phyloP scores from a whole-genome alignment of 2,797 vertebrate species.

The Sebastes taczanowskii region DNA sequence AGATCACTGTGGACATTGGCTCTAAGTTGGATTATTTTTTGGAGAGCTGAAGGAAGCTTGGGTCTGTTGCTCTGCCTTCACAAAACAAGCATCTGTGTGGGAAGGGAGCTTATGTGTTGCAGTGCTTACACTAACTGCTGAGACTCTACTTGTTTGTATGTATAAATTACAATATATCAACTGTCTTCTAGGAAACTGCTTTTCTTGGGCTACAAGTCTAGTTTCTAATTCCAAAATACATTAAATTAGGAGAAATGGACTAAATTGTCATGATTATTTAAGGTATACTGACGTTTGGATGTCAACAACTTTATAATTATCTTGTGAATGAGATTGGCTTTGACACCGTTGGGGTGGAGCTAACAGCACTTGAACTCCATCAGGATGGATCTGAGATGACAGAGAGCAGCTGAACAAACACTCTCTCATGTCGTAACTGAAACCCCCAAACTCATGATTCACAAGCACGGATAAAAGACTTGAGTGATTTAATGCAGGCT shows the following conservation, averaged over 20 bases:
- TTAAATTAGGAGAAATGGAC: not conserved
- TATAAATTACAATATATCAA: slow-evolving; percentile 13
- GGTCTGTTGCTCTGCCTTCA: slow-evolving; percentile 25
- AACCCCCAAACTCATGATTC: slow-evolving; percentile 37
- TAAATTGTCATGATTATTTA: not conserved
- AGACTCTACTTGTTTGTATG: slow-evolving; percentile 12
- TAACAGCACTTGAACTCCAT: slow-evolving; percentile 4
- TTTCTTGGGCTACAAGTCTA: not conserved
- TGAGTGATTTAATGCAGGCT: slow-evolving; percentile 19
- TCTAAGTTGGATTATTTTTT: slow-evolving; percentile 11
- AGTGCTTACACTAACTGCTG: slow-evolving; percentile 25
- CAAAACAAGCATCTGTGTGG: slow-evolving; percentile 51
- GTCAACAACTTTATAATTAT: not conserved
- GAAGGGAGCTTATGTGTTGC: slow-evolving; percentile 51
- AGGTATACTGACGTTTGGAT: not conserved
- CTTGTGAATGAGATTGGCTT: not conserved
- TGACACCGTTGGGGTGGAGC: not conserved
- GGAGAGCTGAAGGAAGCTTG: slow-evolving; percentile 2
- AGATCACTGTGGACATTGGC: not conserved
- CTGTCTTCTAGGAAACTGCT: slow-evolving; percentile 20
- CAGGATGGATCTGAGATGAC: not conserved
- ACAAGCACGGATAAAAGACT: slow-evolving; percentile 16
- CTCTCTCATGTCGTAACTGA: slow-evolving; percentile 37
- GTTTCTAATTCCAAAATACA: not conserved
- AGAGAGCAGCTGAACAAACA: slow-evolving; percentile 64